Evolutionary conservation across 2,888 invertebrate genomes (phyloP).

Genomic region (Gonocerus acuteangulatus): DNA sequence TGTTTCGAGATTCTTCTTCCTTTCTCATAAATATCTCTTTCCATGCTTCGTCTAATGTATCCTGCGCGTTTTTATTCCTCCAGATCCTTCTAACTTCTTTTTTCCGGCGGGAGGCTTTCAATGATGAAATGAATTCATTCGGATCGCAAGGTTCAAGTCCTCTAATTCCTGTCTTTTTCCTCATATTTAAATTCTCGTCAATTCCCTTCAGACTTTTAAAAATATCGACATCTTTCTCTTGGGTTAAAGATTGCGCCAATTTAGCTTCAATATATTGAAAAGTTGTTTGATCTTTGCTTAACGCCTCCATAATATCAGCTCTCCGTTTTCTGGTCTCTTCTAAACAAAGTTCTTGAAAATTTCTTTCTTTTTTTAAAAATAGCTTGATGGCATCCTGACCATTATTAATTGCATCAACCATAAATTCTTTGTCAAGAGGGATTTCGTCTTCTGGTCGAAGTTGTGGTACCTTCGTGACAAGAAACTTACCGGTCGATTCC

Average conservation of each 20-base stretch:
- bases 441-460: neutral
- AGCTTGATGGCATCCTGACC: neutral
- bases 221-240: too few species aligned
- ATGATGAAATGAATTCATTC: conserved; percentile 47
- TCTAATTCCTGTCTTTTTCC: neutral
- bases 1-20: conserved; percentile 48
- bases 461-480: conserved; percentile 18
- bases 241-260: too few species aligned
- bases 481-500: conserved; percentile 19
- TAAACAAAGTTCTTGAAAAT: neutral
- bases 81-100: conserved; percentile 47
- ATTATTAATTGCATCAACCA: neutral
- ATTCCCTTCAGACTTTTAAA: too few species aligned
- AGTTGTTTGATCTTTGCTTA: too few species aligned
- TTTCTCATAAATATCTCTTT: conserved; percentile 49
- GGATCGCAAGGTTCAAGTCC: conserved; percentile 38
- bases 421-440: conserved; percentile 9
- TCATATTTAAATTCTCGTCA: too few species aligned
- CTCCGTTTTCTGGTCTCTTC: neutral
- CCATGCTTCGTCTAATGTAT: conserved; percentile 49
- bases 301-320: neutral
- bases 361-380: neutral
- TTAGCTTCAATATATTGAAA: too few species aligned
- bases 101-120: conserved; percentile 47
- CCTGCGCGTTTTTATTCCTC: conserved; percentile 48